Conservation (phyloP, 2,797 vertebrate species). For the Cottoperca gobio region DNA sequence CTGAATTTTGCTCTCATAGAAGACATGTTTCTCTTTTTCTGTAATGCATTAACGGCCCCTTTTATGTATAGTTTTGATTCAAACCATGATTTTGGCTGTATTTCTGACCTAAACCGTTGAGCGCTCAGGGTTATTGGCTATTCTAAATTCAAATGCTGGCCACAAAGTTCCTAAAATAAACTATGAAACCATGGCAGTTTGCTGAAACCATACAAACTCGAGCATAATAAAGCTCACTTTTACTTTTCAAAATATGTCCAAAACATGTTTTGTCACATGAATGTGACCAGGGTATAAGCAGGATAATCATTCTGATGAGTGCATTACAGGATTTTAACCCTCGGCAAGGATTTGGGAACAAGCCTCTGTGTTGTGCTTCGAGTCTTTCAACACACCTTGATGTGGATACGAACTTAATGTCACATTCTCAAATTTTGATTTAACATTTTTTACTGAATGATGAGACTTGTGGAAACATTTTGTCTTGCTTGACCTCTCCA, state of each 20-base stretch:
- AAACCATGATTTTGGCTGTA: not conserved
- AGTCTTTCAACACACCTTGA: not conserved
- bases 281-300: not conserved
- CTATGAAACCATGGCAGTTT: not conserved
- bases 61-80: not conserved
- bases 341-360: constrained; percentile 12
- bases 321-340: constrained; percentile 18
- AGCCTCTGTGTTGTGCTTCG: not conserved
- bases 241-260: not conserved
- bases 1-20: not conserved
- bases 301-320: constrained; percentile 12
- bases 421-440: not conserved
- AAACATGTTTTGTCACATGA: constrained; percentile 20
- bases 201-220: not conserved
- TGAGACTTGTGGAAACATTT: not conserved
- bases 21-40: not conserved
- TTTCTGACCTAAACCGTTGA: not conserved
- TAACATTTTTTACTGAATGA: not conserved
- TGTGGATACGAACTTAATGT: not conserved
- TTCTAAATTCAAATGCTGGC: not conserved
- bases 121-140: not conserved
- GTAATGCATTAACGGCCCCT: not conserved
- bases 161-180: not conserved
- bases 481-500: not conserved
- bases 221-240: not conserved